phyloP scores from a whole-genome alignment of 2,888 invertebrate genomes.

The Merodon equestris region DNA sequence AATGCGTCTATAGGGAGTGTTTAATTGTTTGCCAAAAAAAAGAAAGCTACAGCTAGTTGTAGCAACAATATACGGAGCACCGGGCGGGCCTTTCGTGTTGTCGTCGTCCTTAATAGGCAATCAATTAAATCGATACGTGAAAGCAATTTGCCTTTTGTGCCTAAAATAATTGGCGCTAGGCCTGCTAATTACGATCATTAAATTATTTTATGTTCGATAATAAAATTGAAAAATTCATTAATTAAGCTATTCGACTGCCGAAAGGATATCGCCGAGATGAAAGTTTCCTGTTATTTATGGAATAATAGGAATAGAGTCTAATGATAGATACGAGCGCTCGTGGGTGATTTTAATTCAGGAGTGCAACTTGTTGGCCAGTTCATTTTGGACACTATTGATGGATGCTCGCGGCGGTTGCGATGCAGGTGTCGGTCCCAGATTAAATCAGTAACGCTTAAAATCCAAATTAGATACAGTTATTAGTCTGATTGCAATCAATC shows the following conservation, averaged over 20 bases:
- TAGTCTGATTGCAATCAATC: too few species aligned
- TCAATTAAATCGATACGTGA: constrained; percentile 68
- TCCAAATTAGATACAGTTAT: too few species aligned
- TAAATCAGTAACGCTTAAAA: too few species aligned
- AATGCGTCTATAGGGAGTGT: constrained; percentile 43
- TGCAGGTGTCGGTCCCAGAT: too few species aligned
- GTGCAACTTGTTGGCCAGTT: too few species aligned
- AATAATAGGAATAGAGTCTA: constrained; percentile 5
- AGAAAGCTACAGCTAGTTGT: constrained; percentile 15
- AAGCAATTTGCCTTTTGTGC: constrained; percentile 64
- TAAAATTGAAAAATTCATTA: constrained; percentile 64
- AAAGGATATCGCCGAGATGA: constrained; percentile 31
- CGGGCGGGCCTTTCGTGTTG: neutral
- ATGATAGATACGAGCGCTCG: too few species aligned
- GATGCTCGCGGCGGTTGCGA: too few species aligned
- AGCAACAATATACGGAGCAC: constrained; percentile 27
- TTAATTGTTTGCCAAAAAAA: constrained; percentile 48
- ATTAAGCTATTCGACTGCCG: constrained; percentile 32
- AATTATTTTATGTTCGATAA: constrained; percentile 66
- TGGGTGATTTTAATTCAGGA: neutral
- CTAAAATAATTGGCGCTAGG: constrained; percentile 62
- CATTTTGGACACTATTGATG: too few species aligned
- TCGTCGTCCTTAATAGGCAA: constrained; percentile 51
- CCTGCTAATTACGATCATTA: constrained; percentile 67
- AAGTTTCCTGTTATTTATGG: constrained; percentile 14